Conservation (phyloP, 2,797 vertebrate genomes). For the Rhynchonycteris naso region DNA sequence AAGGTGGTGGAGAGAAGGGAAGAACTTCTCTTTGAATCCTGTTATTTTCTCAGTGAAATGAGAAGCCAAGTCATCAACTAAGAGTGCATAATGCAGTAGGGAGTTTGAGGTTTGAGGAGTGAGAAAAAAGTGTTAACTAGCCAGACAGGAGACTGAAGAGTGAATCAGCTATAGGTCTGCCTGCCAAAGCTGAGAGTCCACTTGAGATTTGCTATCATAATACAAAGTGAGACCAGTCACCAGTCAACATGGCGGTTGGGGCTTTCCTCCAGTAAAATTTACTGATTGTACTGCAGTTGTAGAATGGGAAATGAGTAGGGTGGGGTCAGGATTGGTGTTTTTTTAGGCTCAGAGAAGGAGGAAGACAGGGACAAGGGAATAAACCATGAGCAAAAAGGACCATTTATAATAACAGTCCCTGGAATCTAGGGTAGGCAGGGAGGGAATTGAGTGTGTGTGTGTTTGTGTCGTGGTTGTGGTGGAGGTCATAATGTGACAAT, state of each 20-base stretch:
- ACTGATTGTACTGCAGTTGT: background rate
- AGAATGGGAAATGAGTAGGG: background rate
- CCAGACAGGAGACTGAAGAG: background rate
- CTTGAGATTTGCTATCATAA: background rate
- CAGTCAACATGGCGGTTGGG: background rate
- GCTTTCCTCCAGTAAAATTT: background rate
- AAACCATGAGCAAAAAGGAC: background rate
- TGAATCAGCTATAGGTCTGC: background rate
- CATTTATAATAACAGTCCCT: background rate
- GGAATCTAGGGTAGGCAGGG: background rate
- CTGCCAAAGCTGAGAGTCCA: background rate
- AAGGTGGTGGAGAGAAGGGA: background rate
- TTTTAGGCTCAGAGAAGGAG: background rate
- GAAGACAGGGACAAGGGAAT: background rate
- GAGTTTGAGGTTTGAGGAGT: background rate
- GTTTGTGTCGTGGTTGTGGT: background rate
- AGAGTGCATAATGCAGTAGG: background rate
- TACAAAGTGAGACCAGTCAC: background rate
- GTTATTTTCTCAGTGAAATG: background rate
- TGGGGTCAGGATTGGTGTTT: background rate
- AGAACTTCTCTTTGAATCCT: background rate
- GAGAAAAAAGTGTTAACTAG: background rate
- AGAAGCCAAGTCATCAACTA: background rate
- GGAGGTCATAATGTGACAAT: background rate
- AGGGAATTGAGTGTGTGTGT: background rate